Evolutionary conservation across 1,140 invertebrate genomes (phyloP).

Genomic region (Metopolophium dirhodum): DNA sequence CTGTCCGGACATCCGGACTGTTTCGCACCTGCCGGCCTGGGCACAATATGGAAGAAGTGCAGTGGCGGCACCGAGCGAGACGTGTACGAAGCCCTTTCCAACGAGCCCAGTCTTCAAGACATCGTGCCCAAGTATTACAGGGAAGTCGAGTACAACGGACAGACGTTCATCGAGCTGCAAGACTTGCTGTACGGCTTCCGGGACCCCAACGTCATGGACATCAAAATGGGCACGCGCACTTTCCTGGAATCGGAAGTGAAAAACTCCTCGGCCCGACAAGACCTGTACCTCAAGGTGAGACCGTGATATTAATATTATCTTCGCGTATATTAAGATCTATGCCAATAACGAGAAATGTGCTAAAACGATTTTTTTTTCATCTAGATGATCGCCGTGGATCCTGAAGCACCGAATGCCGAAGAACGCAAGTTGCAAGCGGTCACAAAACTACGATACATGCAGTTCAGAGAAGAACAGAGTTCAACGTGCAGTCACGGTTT

Average conservation of each 20-base stretch:
- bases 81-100: constrained; percentile 82
- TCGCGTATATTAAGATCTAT: no score
- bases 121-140: constrained; percentile 84
- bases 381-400: constrained; percentile 91
- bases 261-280: constrained; percentile 77
- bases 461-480: constrained; percentile 91
- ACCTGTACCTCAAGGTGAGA: constrained; percentile 79
- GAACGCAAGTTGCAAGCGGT: constrained; percentile 81
- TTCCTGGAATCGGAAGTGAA: constrained; percentile 93
- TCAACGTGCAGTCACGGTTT: constrained; percentile 93
- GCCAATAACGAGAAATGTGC: not conserved
- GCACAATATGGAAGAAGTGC: constrained; percentile 64
- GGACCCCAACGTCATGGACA: constrained; percentile 89
- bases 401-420: constrained; percentile 80
- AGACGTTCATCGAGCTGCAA: constrained; percentile 89
- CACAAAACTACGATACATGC: constrained; percentile 94
- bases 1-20: constrained; percentile 91
- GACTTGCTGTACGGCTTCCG: constrained; percentile 84
- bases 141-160: constrained; percentile 83
- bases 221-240: constrained; percentile 91
- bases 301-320: not conserved
- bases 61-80: constrained; percentile 72
- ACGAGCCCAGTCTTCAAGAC: constrained; percentile 73
- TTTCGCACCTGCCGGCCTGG: constrained; percentile 90
- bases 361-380: not conserved